Base-by-base conservation (phyloP, 1,140 invertebrate species). In the Habropoda laboriosa region DNA sequence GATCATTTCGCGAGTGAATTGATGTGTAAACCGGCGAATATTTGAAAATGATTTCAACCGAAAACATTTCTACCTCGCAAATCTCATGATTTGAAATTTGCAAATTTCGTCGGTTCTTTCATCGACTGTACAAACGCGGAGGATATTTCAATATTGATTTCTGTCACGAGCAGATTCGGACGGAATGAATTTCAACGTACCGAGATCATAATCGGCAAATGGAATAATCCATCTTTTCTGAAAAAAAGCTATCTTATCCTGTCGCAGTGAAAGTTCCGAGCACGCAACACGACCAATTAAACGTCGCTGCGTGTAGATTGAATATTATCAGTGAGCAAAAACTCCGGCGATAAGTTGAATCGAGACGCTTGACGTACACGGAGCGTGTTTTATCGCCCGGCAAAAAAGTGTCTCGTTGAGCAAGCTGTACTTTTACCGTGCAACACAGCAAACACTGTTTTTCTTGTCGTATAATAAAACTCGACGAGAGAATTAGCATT, bases 201-300 rank as follows among this genome's bases (percentile, higher is more conserved):
- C 7, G 4, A 45, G 2, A 35, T n/a, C n/a, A 16, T 13, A 32
- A 27, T 27, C 24, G 27, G 13, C 10, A 27, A 21, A 57, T 16
- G 18, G 8, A 18, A 18, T 38, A 27, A 38, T 6, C n/a, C 7
- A 27, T 35, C n/a, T 24, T 53, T 16, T 16, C 24, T 13, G 35
- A 30, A n/a, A 27, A n/a, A n/a, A n/a, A 40, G 12, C 8, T 42
- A 21, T 32, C 10, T 57, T 30, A 30, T 30, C 27, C 55, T 12
- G 16, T 45, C 27, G 18, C 53, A 38, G 21, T 32, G 51, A 53
- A 71, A 58, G 38, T 58, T 58, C 32, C 10, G 18, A 13, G 16
- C 21, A 45, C 40, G 53, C 68, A 58, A 72, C 40, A 38, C 8
- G 27, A 30, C 53, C 53, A 58, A 72, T 58, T 58, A 72, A 55